Percentiles rank a stretch among this genome's conserved stretches.
phyloP scores from a whole-genome alignment of 64 coral and sea anemone genomes.

The Montipora foliosa region DNA sequence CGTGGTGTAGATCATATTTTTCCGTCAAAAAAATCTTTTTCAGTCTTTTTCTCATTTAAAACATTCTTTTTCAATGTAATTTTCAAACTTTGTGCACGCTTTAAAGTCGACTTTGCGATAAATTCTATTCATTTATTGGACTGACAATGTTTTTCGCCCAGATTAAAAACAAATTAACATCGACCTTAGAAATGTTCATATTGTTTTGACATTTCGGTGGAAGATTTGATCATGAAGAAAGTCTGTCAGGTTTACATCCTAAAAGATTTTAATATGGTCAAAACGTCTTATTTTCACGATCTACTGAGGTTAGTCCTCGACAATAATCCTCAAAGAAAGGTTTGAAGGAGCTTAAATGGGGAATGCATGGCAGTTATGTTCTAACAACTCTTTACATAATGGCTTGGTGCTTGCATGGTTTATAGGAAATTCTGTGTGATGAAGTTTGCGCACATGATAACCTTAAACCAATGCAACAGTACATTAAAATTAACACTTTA shows the following conservation, averaged over 20 bases:
- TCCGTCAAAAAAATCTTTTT: background rate
- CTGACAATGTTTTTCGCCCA: background rate
- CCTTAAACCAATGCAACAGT: background rate
- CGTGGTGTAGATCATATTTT: background rate
- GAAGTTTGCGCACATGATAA: background rate
- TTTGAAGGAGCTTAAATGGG: too few species aligned
- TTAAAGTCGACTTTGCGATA: background rate
- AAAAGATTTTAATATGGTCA: too few species aligned
- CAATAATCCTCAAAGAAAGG: too few species aligned
- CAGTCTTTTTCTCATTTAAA: too few species aligned
- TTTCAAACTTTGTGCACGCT: background rate
- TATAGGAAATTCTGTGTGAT: background rate
- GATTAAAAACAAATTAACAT: slow-evolving; percentile 16
- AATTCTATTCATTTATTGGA: background rate
- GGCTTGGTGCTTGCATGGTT: too few species aligned
- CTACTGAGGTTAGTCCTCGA: too few species aligned
- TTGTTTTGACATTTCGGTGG: background rate
- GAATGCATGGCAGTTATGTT: too few species aligned
- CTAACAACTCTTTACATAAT: too few species aligned
- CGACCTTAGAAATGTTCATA: background rate
- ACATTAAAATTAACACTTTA: background rate
- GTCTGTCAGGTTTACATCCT: too few species aligned
- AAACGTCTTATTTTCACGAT: too few species aligned
- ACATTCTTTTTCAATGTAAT: background rate
- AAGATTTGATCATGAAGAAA: background rate